These are phyloP conservation scores for Tragelaphus buxtoni DNA, from an alignment of 2,113 vertebrate species.

Conservation along the genomic window DNA sequence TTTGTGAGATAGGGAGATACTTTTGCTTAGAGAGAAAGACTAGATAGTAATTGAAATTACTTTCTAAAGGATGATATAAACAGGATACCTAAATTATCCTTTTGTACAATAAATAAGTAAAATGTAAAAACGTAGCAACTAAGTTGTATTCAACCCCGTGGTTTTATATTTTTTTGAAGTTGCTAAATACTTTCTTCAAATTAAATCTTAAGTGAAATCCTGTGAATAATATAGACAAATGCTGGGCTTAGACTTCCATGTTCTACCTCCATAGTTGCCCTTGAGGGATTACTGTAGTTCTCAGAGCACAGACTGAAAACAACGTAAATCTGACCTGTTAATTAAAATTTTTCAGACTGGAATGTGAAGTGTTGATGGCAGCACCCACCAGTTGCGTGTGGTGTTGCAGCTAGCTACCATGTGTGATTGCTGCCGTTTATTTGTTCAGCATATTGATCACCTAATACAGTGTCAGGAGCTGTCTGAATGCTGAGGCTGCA, in stretches of 20 bases:
- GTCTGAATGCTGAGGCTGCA: not conserved
- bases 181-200: not conserved
- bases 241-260: not conserved
- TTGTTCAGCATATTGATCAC: not conserved
- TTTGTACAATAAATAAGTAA: not conserved
- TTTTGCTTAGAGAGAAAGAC: constrained; percentile 9
- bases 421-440: not conserved
- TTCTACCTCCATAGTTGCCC: not conserved
- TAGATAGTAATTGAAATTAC: constrained; percentile 7
- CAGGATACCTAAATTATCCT: not conserved
- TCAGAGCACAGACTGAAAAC: not conserved
- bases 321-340: not conserved
- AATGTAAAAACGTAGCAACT: constrained; percentile 31
- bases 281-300: not conserved
- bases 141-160: not conserved
- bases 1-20: not conserved
- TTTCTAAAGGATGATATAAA: not conserved
- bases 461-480: not conserved
- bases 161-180: constrained; percentile 27
- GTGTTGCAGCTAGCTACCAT: not conserved
- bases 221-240: not conserved
- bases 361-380: not conserved
- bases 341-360: constrained; percentile 9
- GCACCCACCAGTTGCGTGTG: not conserved
- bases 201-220: not conserved